Evolutionary conservation across 2,797 vertebrate genomes (phyloP), one percentile per base, ranked within the genome.

Genomic region (Babyrousa celebensis): DNA sequence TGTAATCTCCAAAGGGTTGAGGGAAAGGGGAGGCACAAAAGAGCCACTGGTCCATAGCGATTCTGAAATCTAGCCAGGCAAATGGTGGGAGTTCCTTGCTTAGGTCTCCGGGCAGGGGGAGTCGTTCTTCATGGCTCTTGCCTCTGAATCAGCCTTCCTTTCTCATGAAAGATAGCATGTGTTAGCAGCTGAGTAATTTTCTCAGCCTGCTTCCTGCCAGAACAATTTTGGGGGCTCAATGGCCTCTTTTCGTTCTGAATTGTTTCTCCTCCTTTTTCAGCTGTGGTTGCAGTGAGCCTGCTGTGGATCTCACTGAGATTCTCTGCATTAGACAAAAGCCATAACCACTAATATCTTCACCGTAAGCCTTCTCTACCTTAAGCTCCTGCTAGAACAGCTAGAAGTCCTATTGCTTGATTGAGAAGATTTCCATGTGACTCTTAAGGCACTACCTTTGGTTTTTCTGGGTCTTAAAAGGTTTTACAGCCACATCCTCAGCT

Each of bases 1-100:
- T 83, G 10, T 17, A 20, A 78, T 78, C 54, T 36, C 78, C 71
- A 96, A 86, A 58, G n/a, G 5, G 21, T 3, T 23, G 10, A 9
- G 48, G 25, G 5, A 4, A 82, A 68, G 21, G 6, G 21, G 20
- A 72, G 29, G 16, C 40, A 86, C 62, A 74, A 75, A 60, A 58
- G 32, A 93, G 43, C 70, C 54, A 29, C n/a, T 68, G 48, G 48
- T 85, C 43, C 56, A 40, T 0, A 23, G 7, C 43, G 82, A 95
- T 70, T 71, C 82, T 36, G 68, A 93, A 95, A 91, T 75, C 25
- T 32, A 90, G 71, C 79, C 6, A 15, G 63, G 43, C 79, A 77
- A 67, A 84, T 18, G 52, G 20, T 36, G 16, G 11, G 65, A 68
- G 79, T 32, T 75, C 52, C 48, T 27, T 80, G 58, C 27, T 20